Evolutionary conservation across 1,140 invertebrate genomes (phyloP), one percentile per base, ranked within the genome.

Genomic region (Hycleus cichorii): DNA sequence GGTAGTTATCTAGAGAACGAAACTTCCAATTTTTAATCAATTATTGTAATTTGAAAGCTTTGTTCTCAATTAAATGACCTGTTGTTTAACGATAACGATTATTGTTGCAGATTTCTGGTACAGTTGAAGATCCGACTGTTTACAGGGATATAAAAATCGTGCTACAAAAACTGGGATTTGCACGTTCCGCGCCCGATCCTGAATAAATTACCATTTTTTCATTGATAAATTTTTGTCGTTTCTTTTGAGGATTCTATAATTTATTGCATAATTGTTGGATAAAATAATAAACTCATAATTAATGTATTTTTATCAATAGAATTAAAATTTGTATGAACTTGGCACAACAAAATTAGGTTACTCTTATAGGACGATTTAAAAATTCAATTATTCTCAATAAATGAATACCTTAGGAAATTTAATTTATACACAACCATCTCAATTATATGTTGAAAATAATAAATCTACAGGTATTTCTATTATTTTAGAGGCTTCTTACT

Each of bases 41-140:
- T 32, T 32, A 5, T 32, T 32, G 3, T 10, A 48, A 60, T 57
- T 26, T 51, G 47, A 47, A 57, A 62, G 51, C 42, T 75, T 75
- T 58, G 18, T 1, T 18, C 18, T 18, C 18, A 18, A 18, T 18
- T 18, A 18, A 18, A 18, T 18, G 18, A 18, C 18, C 18, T 18
- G 18, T 18, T 18, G 18, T 18, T 18, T 18, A 18, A 18, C 18
- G 18, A 18, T 2, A 18, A 18, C 18, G 18, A 18, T 1, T 18
- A 18, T 18, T 18, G 18, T 18, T 18, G 18, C 71, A 88, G 85
- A 86, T 90, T 67, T 86, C 92, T 45, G 82, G 87, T 3, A 94
- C 92, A 1, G 91, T 95, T 50, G 93, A 95, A 76, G 91, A 95
- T 77, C 80, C 88, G 11, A 82, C 78, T 49, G 88, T 95, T 1